Evolutionary conservation across 2,113 vertebrate genomes (phyloP).

Genomic region (Hypocryptadius cinnamomeus): DNA sequence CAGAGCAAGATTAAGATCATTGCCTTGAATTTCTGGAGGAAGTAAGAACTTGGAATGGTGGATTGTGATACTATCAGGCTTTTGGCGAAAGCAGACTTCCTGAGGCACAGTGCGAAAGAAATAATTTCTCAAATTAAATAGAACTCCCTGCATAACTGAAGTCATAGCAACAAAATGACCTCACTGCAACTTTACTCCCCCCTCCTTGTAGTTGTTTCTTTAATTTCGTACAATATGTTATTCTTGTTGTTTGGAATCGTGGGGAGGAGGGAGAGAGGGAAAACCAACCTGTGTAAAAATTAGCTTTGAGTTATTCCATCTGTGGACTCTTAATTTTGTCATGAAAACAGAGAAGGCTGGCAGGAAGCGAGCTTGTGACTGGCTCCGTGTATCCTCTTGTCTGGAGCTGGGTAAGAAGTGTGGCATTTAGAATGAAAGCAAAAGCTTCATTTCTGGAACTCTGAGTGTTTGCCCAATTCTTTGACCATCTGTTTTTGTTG

Average conservation of each 20-base stretch:
- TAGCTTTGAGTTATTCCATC: constrained; percentile 81
- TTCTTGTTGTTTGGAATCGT: constrained; percentile 56
- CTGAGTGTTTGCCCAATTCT: constrained; percentile 79
- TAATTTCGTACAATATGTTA: constrained; percentile 72
- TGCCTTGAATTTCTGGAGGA: neutral
- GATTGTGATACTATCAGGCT: neutral
- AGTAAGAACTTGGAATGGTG: neutral
- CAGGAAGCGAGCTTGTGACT: constrained; percentile 74
- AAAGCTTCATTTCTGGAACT: constrained; percentile 74
- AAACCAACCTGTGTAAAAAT: constrained; percentile 79
- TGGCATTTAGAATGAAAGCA: constrained; percentile 77
- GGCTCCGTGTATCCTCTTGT: constrained; percentile 76
- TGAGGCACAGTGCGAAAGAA: constrained; percentile 8
- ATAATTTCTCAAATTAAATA: constrained; percentile 19
- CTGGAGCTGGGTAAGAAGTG: constrained; percentile 76
- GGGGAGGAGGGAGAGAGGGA: constrained; percentile 50
- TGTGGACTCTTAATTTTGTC: constrained; percentile 81
- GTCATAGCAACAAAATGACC: constrained; percentile 37
- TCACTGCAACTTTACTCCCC: neutral
- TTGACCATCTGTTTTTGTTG: constrained; percentile 83
- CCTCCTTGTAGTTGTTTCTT: constrained; percentile 57
- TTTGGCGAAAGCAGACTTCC: neutral
- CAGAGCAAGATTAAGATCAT: neutral
- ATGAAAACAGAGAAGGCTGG: constrained; percentile 79
- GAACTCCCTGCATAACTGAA: constrained; percentile 22